Evolutionary conservation across 2,113 vertebrate genomes (phyloP).

Genomic region (Otus sunia): DNA sequence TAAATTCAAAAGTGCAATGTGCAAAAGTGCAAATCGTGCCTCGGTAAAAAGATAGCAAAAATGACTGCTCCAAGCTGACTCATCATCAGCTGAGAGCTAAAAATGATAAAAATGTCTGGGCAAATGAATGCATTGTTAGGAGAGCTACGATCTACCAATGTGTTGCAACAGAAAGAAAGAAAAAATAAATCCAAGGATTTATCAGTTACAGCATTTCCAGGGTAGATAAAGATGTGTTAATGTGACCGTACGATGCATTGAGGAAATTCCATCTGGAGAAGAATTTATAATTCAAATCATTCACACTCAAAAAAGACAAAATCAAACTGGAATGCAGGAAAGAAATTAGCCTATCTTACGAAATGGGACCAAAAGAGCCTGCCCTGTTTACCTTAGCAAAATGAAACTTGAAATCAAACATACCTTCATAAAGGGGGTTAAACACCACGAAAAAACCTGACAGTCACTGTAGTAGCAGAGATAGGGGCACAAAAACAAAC

Average conservation of each 20-base stretch:
- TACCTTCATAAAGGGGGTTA: not conserved
- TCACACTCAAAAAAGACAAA: not conserved
- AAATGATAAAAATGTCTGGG: slow-evolving; percentile 9
- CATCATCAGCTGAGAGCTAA: slow-evolving; percentile 58
- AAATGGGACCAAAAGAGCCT: not conserved
- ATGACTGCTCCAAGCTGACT: slow-evolving; percentile 37
- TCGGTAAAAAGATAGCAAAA: slow-evolving; percentile 27
- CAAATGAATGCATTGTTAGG: not conserved
- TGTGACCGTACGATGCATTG: not conserved
- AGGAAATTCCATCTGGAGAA: not conserved
- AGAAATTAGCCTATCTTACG: not conserved
- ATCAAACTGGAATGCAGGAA: not conserved
- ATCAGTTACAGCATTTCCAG: not conserved
- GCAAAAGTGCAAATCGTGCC: slow-evolving; percentile 24
- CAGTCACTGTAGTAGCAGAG: not conserved
- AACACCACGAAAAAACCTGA: not conserved
- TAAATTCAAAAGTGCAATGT: not conserved
- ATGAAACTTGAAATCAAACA: not conserved
- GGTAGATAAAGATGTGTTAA: not conserved
- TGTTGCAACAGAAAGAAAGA: not conserved
- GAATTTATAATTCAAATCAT: not conserved
- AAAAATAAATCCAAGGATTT: not conserved
- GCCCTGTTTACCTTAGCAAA: not conserved
- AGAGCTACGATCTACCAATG: not conserved
- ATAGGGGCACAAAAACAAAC: not conserved